These are phyloP conservation scores for Notothenia rossii DNA, from an alignment of 2,113 vertebrate species.

Conservation along the genomic window DNA sequence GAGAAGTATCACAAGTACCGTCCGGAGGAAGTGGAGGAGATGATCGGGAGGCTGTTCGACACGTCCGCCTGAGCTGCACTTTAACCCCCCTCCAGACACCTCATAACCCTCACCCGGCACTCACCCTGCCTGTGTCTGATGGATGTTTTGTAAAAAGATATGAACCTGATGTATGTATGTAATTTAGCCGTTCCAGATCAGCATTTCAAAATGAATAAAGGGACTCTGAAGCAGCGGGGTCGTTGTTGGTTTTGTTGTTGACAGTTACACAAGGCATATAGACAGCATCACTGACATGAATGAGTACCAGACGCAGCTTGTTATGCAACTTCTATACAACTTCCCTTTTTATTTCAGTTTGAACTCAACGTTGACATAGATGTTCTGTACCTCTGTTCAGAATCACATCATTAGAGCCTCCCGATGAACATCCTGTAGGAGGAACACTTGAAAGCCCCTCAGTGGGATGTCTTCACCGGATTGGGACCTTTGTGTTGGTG, in stretches of 20 bases:
- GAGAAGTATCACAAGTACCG: slow-evolving; percentile 97
- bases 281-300: not conserved
- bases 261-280: not conserved
- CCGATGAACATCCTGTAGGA: no score
- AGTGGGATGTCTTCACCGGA: no score
- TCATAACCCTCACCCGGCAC: not conserved
- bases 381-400: no score
- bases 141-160: slow-evolving; percentile 61
- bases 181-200: slow-evolving; percentile 31
- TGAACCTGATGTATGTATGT: slow-evolving; percentile 62
- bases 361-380: not conserved
- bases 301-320: not conserved
- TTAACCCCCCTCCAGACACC: not conserved
- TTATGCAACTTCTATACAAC: not conserved
- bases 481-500: no score
- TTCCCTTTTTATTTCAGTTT: not conserved
- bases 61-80: slow-evolving; percentile 89
- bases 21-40: slow-evolving; percentile 94
- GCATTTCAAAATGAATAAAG: slow-evolving; percentile 55
- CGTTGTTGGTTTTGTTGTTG: not conserved
- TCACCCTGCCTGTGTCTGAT: slow-evolving; percentile 14
- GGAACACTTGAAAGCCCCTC: no score
- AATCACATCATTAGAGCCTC: not conserved
- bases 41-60: slow-evolving; percentile 97
- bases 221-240: not conserved